Percentiles rank a stretch among this genome's conserved stretches.
These are phyloP conservation scores for Oscheius sp. DNA, from an alignment of 2,888 invertebrate species.

Conservation along the genomic window DNA sequence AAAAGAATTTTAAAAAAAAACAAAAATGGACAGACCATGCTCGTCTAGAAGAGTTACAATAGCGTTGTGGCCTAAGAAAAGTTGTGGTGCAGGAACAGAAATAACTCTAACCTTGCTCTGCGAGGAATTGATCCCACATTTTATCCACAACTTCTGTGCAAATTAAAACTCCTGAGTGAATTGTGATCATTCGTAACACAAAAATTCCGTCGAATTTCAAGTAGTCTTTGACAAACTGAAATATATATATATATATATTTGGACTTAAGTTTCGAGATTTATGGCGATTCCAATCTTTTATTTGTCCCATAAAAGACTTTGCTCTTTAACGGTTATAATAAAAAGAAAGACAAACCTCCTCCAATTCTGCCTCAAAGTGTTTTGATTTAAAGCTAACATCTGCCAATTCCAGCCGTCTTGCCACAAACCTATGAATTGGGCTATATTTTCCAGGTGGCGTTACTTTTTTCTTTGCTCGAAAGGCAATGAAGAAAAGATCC, in stretches of 20 bases:
- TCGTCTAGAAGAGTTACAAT: constrained; percentile 19
- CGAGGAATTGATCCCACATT: constrained; percentile 67
- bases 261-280: too few relatives aligned
- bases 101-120: constrained; percentile 44
- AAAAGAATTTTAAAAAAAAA: neutral
- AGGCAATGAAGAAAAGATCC: constrained; percentile 61
- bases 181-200: constrained; percentile 67
- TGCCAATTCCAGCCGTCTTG: constrained; percentile 66
- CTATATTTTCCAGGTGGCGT: neutral
- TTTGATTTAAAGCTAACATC: constrained; percentile 64
- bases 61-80: constrained; percentile 10
- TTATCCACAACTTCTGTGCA: constrained; percentile 62
- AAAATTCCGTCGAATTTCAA: constrained; percentile 69
- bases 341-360: constrained; percentile 51
- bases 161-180: constrained; percentile 63
- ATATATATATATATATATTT: too few relatives aligned
- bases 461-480: constrained; percentile 61
- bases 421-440: constrained; percentile 56
- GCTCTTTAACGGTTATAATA: too few relatives aligned
- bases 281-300: too few relatives aligned
- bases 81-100: neutral
- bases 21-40: constrained; percentile 12
- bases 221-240: constrained; percentile 63
- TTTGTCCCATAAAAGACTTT: too few relatives aligned
- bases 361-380: constrained; percentile 49